Percentiles rank a stretch among this genome's conserved stretches.
These are phyloP conservation scores for Hecatera dysodea DNA, from an alignment of 2,888 invertebrate species.

Conservation along the genomic window DNA sequence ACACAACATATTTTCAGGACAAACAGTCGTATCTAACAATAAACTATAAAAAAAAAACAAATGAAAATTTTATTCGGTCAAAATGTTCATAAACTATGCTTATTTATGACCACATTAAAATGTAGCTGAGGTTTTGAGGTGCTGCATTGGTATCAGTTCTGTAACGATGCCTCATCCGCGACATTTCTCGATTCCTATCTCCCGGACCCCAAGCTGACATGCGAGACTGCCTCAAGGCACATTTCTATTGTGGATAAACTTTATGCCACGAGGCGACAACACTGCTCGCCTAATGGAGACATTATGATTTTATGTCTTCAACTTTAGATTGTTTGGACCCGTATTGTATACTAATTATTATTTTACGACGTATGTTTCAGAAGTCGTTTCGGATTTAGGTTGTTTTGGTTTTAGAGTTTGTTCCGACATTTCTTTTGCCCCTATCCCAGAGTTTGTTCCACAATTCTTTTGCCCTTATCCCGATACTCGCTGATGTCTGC, in stretches of 20 bases:
- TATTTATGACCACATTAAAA: too few relatives aligned
- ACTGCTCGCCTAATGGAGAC: constrained; percentile 61
- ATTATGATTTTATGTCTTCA: constrained; percentile 63
- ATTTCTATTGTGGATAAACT: constrained; percentile 72
- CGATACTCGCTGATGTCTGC: too few relatives aligned
- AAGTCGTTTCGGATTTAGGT: constrained; percentile 58
- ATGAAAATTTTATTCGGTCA: too few relatives aligned
- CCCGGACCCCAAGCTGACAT: constrained; percentile 63
- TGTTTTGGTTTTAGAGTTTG: constrained; percentile 39
- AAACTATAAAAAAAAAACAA: too few relatives aligned
- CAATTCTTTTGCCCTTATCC: too few relatives aligned
- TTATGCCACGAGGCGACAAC: constrained; percentile 69
- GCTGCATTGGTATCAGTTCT: too few relatives aligned
- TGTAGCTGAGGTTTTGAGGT: too few relatives aligned
- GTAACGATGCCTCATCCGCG: constrained; percentile 3
- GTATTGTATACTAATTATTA: constrained; percentile 67
- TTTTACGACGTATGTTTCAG: constrained; percentile 59
- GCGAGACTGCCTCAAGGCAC: constrained; percentile 69
- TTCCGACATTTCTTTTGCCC: neutral
- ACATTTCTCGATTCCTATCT: neutral
- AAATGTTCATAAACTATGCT: too few relatives aligned
- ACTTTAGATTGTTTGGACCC: constrained; percentile 62
- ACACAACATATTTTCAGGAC: too few relatives aligned
- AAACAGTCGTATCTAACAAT: too few relatives aligned
- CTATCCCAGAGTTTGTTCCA: too few relatives aligned